phyloP scores from a whole-genome alignment of 92 coral and sea anemone species.

The Paramuricea clavata region DNA sequence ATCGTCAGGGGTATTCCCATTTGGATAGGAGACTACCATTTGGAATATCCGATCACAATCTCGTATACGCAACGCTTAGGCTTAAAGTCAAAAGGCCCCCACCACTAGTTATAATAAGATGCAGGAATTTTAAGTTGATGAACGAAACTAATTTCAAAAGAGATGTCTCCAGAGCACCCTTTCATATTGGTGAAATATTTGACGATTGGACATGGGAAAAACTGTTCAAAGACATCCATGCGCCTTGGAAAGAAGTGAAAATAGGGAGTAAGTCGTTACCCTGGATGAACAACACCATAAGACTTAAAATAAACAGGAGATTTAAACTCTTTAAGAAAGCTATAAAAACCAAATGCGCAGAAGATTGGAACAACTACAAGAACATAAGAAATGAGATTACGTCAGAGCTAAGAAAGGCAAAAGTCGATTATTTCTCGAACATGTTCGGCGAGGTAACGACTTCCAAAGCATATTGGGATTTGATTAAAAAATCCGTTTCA shows the following conservation, averaged over 20 bases:
- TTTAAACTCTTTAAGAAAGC: not conserved
- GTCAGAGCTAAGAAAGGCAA: conserved; percentile 17
- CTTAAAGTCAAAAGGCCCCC: no score
- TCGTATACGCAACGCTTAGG: no score
- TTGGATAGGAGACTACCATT: no score
- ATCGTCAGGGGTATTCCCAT: no score
- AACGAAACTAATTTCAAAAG: not conserved
- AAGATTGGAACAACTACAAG: conserved; percentile 16
- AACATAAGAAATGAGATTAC: conserved; percentile 26
- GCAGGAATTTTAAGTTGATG: not conserved
- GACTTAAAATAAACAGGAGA: conserved; percentile 11
- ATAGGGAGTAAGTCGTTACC: conserved; percentile 30
- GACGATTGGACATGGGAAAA: conserved; percentile 72
- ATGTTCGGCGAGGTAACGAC: no score
- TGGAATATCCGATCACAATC: no score
- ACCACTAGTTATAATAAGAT: no score
- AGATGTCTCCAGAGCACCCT: not conserved
- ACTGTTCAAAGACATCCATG: conserved; percentile 43
- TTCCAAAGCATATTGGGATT: no score
- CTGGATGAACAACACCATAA: conserved; percentile 23
- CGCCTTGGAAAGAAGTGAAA: conserved; percentile 40
- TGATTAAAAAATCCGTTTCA: no score
- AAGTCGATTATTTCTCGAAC: conserved; percentile 6
- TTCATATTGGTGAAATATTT: not conserved
- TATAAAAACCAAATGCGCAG: conserved; percentile 16